Conservation (phyloP, 2,113 vertebrate species). For the Pipra filicauda region DNA sequence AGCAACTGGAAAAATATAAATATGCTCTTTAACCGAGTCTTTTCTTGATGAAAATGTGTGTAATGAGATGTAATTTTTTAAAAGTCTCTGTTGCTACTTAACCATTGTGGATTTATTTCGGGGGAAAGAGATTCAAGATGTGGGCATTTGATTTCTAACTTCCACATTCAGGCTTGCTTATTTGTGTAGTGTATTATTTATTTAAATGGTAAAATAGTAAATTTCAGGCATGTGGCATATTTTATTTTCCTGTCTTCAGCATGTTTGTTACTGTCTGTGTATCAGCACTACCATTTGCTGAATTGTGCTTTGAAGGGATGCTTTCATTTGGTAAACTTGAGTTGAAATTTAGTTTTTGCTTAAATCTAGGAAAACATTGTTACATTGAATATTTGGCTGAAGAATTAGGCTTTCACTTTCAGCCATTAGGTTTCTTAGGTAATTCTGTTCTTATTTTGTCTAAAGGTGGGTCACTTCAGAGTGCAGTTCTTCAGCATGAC, state of each 20-base stretch:
- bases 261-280: neutral
- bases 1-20: constrained; percentile 12
- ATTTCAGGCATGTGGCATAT: neutral
- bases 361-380: neutral
- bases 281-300: neutral
- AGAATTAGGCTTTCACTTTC: neutral
- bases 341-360: neutral
- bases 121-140: neutral
- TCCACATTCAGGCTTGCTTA: neutral
- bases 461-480: neutral
- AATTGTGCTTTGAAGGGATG: neutral
- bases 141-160: neutral
- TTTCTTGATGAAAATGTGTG: constrained; percentile 4
- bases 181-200: neutral
- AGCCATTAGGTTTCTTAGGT: neutral
- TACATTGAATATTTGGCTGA: neutral
- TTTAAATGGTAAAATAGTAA: neutral
- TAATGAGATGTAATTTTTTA: constrained; percentile 27
- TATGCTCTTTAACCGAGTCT: neutral
- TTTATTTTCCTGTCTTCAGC: neutral
- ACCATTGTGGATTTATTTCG: neutral
- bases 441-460: neutral
- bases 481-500: neutral
- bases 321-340: neutral
- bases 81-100: neutral